Base-by-base conservation (phyloP, 1,140 invertebrate genomes). In the Listronotus oregonensis region DNA sequence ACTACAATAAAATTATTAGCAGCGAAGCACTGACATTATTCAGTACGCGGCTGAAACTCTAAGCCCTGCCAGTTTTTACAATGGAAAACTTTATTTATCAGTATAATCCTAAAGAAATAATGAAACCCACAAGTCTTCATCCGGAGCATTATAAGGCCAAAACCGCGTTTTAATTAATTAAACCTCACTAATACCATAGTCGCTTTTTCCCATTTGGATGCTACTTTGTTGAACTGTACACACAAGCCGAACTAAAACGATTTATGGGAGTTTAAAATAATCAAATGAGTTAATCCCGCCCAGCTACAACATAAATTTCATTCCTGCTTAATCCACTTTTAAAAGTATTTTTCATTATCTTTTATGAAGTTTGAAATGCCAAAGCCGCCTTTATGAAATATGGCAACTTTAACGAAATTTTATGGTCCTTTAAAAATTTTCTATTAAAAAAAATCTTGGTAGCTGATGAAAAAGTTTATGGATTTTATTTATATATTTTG, bases 321-420 rank as follows among this genome's bases (percentile, higher is more conserved):
- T 39, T 31, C 56, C 55, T 46, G 34, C 54, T 51, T 65, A 65
- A 65, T 65, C 64, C 64, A 65, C 64, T 65, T 65, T 59, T 27
- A 27, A 58, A 65, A 65, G 64, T 65, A 65, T 65, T 65, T 65
- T 65, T 65, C 64, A 65, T 65, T 65, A 65, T 65, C 64, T 65
- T 65, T 56, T 65, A 65, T 65, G 51, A 65, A 65, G 64, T 65
- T 46, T 15, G 34, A 43, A 55, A 17, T 50, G 39, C 51, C 21
- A 34, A 32, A 18, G 18, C 40, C 8, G 47, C n/a, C 52, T 44
- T 32, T 31, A 58, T 65, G 64, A 65, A 47, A 56, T 58, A 65
- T 58, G 46, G 46, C 15, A 46, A 58, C 51, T 65, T 61, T 59
- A 42, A 58, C 64, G 37, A 39, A 37, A 27, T 1, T 27, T 27